phyloP scores from a whole-genome alignment of 2,797 vertebrate species.

The Peromyscus attwateri region DNA sequence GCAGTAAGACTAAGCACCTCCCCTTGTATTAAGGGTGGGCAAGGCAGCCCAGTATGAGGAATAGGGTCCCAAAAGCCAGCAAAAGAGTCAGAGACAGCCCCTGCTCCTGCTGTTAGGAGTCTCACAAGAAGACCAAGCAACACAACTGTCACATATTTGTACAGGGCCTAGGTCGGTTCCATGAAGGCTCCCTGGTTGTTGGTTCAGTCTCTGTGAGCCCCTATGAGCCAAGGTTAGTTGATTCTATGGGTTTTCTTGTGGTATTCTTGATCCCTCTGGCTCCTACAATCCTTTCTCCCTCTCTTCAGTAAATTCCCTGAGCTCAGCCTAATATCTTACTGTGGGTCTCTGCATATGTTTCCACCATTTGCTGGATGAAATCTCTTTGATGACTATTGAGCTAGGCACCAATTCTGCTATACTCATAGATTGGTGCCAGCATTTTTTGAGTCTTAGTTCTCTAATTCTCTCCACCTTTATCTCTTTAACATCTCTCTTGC shows the following conservation, averaged over 20 bases:
- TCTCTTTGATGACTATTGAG: background rate
- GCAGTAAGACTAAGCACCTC: background rate
- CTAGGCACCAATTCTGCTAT: background rate
- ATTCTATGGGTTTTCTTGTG: background rate
- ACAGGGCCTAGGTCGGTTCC: background rate
- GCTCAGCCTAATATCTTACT: background rate
- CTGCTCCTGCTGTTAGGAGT: background rate
- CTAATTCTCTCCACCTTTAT: constrained; percentile 38
- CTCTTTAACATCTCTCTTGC: background rate
- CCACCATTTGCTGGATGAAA: background rate
- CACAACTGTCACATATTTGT: background rate
- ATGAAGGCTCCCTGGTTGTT: background rate
- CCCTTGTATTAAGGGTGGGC: background rate
- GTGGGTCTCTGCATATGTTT: background rate
- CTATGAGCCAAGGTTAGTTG: background rate
- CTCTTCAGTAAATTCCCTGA: background rate
- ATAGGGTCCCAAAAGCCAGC: background rate
- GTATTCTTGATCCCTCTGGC: background rate
- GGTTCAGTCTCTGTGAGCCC: background rate
- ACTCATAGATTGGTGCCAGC: background rate
- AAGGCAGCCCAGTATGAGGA: background rate
- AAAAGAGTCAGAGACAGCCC: background rate
- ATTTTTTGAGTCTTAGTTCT: constrained; percentile 37
- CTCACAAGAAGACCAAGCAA: background rate
- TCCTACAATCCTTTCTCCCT: background rate